Conservation (phyloP, 2,113 vertebrate genomes). For the Talpa occidentalis region DNA sequence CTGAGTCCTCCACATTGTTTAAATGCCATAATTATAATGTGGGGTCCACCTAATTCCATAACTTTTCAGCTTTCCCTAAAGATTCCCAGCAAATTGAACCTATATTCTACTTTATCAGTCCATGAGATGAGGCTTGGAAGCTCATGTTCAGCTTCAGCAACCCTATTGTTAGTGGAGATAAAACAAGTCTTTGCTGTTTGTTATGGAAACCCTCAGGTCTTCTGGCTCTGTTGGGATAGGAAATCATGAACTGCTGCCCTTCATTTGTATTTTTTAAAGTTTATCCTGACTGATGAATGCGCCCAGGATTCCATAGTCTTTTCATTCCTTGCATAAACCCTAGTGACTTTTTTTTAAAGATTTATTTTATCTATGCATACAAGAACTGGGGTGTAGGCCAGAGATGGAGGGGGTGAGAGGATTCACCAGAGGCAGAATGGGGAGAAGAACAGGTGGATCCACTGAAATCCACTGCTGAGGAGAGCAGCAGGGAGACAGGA, state of each 20-base stretch:
- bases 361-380: no score
- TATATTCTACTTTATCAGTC: constrained; percentile 10
- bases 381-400: no score
- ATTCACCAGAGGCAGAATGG: no score
- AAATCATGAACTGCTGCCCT: not conserved
- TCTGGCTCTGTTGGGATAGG: not conserved
- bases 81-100: not conserved
- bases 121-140: not conserved
- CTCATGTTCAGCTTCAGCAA: not conserved
- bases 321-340: not conserved
- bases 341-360: not conserved
- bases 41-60: not conserved
- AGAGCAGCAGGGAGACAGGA: no score
- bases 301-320: not conserved
- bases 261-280: not conserved
- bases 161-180: not conserved
- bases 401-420: no score
- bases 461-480: no score
- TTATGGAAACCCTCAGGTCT: not conserved
- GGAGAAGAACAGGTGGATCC: no score
- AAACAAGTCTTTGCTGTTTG: not conserved
- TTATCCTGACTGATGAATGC: not conserved
- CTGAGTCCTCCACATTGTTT: not conserved
- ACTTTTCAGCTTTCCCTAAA: not conserved
- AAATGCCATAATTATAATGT: not conserved